Conservation (phyloP, 2,797 vertebrate species). For the Melanogrammus aeglefinus region DNA sequence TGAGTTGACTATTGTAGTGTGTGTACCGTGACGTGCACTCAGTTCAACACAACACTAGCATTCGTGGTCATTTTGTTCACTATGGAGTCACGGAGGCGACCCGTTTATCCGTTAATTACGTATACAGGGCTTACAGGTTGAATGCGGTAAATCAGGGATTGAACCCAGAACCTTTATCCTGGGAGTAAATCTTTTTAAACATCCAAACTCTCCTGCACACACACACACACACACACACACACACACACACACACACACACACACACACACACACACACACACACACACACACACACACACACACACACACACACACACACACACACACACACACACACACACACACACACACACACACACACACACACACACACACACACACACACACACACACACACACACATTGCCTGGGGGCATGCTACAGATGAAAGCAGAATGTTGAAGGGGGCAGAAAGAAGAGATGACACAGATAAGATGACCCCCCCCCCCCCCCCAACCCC, state of each 20-base stretch:
- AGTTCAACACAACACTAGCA: not conserved
- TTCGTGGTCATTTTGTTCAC: not conserved
- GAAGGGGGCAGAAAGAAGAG: conserved; percentile 56
- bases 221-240: not conserved
- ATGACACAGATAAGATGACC: conserved; percentile 66
- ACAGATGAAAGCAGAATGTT: conserved; percentile 72
- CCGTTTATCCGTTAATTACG: not conserved
- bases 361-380: conserved; percentile 13
- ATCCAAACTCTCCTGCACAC: not conserved
- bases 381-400: conserved; percentile 1
- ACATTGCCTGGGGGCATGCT: conserved; percentile 61
- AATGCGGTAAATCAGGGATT: too few species aligned
- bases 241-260: conserved; percentile 4
- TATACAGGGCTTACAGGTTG: not conserved
- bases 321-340: not conserved
- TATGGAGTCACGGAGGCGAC: not conserved
- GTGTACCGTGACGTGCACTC: not conserved
- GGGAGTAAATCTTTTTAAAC: too few species aligned
- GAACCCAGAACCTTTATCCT: too few species aligned
- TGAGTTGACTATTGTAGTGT: not conserved
- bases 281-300: conserved; percentile 4
- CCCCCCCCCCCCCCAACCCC: conserved; percentile 22
- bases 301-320: conserved; percentile 9
- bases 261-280: conserved; percentile 21
- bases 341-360: conserved; percentile 10